Evolutionary conservation across 2,113 vertebrate species (phyloP).

Genomic region (Anhinga rufa): DNA sequence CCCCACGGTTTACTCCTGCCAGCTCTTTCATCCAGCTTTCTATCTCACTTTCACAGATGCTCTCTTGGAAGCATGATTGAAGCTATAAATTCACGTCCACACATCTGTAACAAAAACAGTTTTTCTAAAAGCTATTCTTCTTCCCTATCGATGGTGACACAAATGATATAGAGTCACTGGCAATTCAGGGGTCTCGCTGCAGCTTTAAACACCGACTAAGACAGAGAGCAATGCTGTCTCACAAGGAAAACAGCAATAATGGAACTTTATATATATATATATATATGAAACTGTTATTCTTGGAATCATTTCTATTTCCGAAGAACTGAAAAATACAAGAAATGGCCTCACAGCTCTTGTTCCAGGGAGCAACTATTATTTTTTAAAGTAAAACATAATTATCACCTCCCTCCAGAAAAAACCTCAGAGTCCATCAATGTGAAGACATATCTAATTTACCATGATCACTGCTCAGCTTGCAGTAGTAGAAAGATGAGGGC

Average conservation of each 20-base stretch:
- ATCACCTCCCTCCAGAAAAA: neutral
- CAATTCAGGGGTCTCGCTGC: neutral
- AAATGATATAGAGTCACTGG: neutral
- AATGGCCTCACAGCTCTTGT: neutral
- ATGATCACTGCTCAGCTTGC: neutral
- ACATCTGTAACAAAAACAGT: constrained; percentile 35
- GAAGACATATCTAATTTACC: neutral
- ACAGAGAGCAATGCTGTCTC: neutral
- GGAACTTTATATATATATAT: neutral
- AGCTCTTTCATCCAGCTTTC: constrained; percentile 50
- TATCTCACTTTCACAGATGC: constrained; percentile 56
- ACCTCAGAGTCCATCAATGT: neutral
- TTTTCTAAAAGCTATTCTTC: constrained; percentile 29
- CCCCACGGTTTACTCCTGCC: neutral
- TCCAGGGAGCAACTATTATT: neutral
- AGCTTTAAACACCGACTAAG: neutral
- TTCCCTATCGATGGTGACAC: neutral
- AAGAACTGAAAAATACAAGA: neutral
- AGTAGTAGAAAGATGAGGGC: neutral
- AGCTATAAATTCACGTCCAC: constrained; percentile 39
- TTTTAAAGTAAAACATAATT: neutral
- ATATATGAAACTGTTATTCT: neutral
- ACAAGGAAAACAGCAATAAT: neutral
- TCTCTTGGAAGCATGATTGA: constrained; percentile 42
- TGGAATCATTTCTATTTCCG: neutral